Evolutionary conservation across 2,888 invertebrate species (phyloP).

Genomic region (Piscicola geometra): DNA sequence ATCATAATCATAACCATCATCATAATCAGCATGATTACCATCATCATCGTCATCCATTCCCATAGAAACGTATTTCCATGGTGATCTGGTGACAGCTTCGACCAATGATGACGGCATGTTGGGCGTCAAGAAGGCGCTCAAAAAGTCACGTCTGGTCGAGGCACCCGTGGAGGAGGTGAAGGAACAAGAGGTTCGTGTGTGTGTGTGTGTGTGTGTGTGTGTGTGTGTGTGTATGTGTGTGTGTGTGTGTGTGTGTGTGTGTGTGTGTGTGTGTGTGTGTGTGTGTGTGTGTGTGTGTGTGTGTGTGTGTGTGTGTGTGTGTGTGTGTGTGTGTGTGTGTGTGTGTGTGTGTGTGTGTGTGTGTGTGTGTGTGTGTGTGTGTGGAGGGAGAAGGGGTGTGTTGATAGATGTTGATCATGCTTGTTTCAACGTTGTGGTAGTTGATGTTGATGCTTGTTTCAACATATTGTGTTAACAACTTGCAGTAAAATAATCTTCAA

Average conservation of each 20-base stretch:
- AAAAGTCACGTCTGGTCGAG: slow-evolving; percentile 13
- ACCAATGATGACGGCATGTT: neutral
- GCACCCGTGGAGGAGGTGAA: slow-evolving; percentile 10
- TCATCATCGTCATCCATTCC: neutral
- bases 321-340: too few species aligned
- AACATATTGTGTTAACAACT: too few species aligned
- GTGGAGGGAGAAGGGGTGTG: too few species aligned
- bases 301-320: neutral
- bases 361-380: too few species aligned
- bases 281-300: neutral
- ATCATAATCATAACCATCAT: too few species aligned
- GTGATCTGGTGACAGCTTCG: neutral
- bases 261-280: neutral
- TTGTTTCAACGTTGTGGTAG: too few species aligned
- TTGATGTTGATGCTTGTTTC: too few species aligned
- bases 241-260: neutral
- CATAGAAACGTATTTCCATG: slow-evolving; percentile 1
- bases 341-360: too few species aligned
- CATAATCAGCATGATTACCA: neutral
- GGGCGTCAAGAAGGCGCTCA: slow-evolving; percentile 2
- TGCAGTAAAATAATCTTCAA: too few species aligned
- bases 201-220: neutral
- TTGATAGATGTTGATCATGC: too few species aligned
- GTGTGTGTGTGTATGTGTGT: neutral
- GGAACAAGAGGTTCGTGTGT: neutral